A percentile compares a stretch with the other conserved stretches of the same genome.
phyloP scores from a whole-genome alignment of 2,888 invertebrate genomes.

The Seira sanloemensis region DNA sequence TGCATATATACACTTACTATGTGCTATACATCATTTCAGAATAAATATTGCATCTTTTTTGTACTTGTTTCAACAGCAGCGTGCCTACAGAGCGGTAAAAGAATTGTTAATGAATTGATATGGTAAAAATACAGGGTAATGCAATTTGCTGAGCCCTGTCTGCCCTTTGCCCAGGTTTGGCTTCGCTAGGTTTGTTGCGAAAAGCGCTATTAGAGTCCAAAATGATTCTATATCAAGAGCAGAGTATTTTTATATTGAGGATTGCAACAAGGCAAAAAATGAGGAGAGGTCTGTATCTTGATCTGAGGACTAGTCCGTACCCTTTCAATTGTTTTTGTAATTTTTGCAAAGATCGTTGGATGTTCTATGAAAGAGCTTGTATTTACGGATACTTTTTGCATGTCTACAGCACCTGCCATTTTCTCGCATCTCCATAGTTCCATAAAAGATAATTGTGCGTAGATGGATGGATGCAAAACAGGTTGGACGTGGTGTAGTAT shows the following conservation, averaged over 20 bases:
- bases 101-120: slow-evolving; percentile 13
- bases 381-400: too few species aligned
- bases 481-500: too few species aligned
- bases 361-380: too few species aligned
- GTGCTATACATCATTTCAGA: slow-evolving; percentile 2
- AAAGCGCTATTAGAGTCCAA: neutral
- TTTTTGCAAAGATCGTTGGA: too few species aligned
- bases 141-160: neutral
- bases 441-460: too few species aligned
- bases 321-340: too few species aligned
- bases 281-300: neutral
- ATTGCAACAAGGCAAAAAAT: neutral
- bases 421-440: too few species aligned
- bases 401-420: too few species aligned
- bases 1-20: too few species aligned
- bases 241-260: neutral
- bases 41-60: slow-evolving; percentile 18
- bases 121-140: neutral
- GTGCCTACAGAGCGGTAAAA: slow-evolving; percentile 6
- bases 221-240: neutral
- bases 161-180: slow-evolving; percentile 12
- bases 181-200: neutral
- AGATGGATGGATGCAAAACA: too few species aligned
- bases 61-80: neutral
- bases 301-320: neutral